Conservation (phyloP, 2,888 invertebrate species). For the Athrips mouffetella region DNA sequence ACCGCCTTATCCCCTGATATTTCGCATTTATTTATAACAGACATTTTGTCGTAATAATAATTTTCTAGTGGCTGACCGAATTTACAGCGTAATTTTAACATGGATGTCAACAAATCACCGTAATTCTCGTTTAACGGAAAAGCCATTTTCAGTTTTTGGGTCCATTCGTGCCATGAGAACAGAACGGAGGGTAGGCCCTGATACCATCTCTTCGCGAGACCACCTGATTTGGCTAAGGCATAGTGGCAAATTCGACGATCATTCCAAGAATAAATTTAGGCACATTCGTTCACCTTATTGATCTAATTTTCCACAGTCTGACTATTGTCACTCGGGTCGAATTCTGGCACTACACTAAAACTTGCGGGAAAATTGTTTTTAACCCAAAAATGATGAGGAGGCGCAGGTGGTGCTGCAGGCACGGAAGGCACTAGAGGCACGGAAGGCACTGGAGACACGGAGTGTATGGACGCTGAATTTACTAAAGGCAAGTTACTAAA, state of each 20-base stretch:
- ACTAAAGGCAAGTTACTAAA: too few relatives aligned
- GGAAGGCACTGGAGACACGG: too few relatives aligned
- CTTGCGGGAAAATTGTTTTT: conserved; percentile 2
- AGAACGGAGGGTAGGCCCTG: conserved; percentile 26
- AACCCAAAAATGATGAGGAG: background rate
- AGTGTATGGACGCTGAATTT: too few relatives aligned
- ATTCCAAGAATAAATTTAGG: conserved; percentile 25
- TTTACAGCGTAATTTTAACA: conserved; percentile 24
- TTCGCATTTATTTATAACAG: conserved; percentile 25
- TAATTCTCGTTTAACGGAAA: conserved; percentile 28
- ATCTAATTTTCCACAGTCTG: conserved; percentile 26
- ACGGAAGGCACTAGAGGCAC: too few relatives aligned
- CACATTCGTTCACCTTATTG: conserved; percentile 24
- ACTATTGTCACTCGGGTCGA: conserved; percentile 23
- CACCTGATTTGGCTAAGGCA: conserved; percentile 25
- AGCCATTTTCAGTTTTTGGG: conserved; percentile 22
- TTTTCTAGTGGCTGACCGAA: conserved; percentile 24
- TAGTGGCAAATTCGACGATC: conserved; percentile 25
- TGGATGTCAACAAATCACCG: conserved; percentile 20
- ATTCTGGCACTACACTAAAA: conserved; percentile 22
- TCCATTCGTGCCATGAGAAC: conserved; percentile 29
- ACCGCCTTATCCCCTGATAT: conserved; percentile 25
- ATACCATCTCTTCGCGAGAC: conserved; percentile 28
- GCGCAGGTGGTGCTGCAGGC: too few relatives aligned
- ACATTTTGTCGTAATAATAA: conserved; percentile 28